These are phyloP conservation scores for Arrhamphus sclerolepis DNA, from an alignment of 2,797 vertebrate genomes.

Conservation along the genomic window DNA sequence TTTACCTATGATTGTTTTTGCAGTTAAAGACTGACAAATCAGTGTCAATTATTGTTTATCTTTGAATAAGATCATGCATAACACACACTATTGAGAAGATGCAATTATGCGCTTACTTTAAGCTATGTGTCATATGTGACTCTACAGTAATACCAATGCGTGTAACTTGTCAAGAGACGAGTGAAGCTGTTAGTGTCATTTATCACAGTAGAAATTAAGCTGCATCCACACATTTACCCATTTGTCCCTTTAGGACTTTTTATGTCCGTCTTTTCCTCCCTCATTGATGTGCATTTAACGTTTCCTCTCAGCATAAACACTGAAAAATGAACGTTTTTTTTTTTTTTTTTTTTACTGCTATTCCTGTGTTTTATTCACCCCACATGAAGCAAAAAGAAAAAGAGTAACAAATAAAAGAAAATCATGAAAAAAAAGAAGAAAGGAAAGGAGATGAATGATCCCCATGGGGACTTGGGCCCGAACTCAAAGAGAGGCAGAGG, in stretches of 20 bases:
- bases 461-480: slow-evolving; percentile 44
- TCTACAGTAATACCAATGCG: not conserved
- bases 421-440: not conserved
- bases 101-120: slow-evolving; percentile 1
- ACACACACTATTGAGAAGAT: slow-evolving; percentile 19
- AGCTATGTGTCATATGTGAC: slow-evolving; percentile 4
- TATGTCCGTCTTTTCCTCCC: slow-evolving; percentile 15
- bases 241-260: slow-evolving; percentile 31
- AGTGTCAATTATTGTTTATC: slow-evolving; percentile 6
- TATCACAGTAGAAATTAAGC: slow-evolving; percentile 15
- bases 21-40: slow-evolving; percentile 4
- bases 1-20: slow-evolving; percentile 21
- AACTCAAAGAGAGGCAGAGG: slow-evolving; percentile 34
- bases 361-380: slow-evolving; percentile 52
- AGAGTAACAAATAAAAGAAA: not conserved
- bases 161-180: not conserved
- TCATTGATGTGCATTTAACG: slow-evolving; percentile 59
- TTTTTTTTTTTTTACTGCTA: slow-evolving; percentile 51
- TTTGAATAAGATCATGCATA: slow-evolving; percentile 35
- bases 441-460: slow-evolving; percentile 15
- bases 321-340: slow-evolving; percentile 37
- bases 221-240: slow-evolving; percentile 29
- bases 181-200: slow-evolving; percentile 22
- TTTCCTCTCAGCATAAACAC: slow-evolving; percentile 50
- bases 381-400: slow-evolving; percentile 30